These are phyloP conservation scores for Argyresthia goedartella DNA, from an alignment of 2,888 invertebrate species.

Conservation along the genomic window DNA sequence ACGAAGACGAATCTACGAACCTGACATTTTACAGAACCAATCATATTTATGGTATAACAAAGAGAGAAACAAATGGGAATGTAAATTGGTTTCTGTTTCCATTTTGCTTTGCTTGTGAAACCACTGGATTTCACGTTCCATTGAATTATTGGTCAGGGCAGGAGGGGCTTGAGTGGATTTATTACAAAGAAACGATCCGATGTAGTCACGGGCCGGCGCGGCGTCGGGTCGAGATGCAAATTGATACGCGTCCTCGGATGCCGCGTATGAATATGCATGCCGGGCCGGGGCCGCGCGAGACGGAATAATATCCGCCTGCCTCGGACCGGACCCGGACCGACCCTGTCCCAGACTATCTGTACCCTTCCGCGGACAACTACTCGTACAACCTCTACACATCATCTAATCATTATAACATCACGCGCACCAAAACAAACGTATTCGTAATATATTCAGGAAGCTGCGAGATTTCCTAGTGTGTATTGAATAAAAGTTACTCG, in stretches of 20 bases:
- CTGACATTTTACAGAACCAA: neutral
- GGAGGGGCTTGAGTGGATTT: constrained; percentile 17
- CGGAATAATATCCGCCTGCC: constrained; percentile 52
- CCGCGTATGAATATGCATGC: constrained; percentile 64
- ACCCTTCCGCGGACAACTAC: no score
- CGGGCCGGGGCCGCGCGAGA: constrained; percentile 27
- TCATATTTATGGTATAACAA: neutral
- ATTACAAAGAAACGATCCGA: constrained; percentile 51
- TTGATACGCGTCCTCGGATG: constrained; percentile 63
- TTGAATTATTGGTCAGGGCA: constrained; percentile 27
- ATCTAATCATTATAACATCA: no score
- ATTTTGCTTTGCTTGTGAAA: constrained; percentile 1
- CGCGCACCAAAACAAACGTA: no score
- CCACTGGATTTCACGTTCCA: constrained; percentile 33
- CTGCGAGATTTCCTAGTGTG: no score
- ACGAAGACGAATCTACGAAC: neutral
- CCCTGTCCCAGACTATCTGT: constrained; percentile 10
- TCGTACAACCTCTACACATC: no score
- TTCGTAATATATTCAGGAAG: no score
- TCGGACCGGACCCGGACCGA: constrained; percentile 15
- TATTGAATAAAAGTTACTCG: no score
- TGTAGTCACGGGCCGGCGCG: constrained; percentile 32
- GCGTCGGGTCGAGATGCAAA: constrained; percentile 57
- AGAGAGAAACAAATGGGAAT: neutral
- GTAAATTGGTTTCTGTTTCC: constrained; percentile 2